Base-by-base conservation (phyloP, 2,888 invertebrate genomes). In the Spialia ferax region DNA sequence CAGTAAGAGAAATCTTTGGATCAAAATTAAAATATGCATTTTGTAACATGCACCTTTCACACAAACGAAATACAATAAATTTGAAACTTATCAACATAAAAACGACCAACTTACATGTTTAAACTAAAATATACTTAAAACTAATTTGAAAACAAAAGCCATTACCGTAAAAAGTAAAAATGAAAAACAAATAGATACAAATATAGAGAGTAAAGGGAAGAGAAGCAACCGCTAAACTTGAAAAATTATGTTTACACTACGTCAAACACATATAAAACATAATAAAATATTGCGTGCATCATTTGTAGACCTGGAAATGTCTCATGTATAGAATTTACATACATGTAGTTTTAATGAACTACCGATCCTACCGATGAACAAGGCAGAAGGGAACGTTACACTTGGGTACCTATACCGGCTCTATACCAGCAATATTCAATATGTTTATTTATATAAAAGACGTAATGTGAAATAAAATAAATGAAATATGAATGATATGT, bases 401-500 rank as follows among this genome's bases (percentile, higher is more conserved):
- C 26, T 22, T n/a, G n/a, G n/a, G n/a, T n/a, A n/a, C n/a, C n/a
- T 57, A 50, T 29, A 66, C n/a, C n/a, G n/a, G n/a, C 59, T 7
- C 62, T 52, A 62, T 38, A 66, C 65, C 59, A 60, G 60, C 66
- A 60, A 66, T 55, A 60, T 66, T 60, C 38, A 60, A 66, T 54
- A 60, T 54, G 60, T 66, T 55, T 20, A 54, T 54, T 54, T 32
- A 59, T 45, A 63, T 63, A 67, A 38, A 50, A 61, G 67, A 57
- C 76, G 74, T 72, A 76, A 66, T 74, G 75, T 72, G 76, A 83
- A 84, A 79, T 10, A 78, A 88, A 86, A 78, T 80, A 80, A 86
- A 85, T 84, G 84, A 85, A 88, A 88, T 86, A 83, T 83, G 87
- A 83, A 88, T 93, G 93, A 93, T 93, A 93, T 93, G 93, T 93